Percentiles rank a stretch among this genome's conserved stretches.
Conservation (phyloP, 2,888 invertebrate genomes). For the Melieria omissa region DNA sequence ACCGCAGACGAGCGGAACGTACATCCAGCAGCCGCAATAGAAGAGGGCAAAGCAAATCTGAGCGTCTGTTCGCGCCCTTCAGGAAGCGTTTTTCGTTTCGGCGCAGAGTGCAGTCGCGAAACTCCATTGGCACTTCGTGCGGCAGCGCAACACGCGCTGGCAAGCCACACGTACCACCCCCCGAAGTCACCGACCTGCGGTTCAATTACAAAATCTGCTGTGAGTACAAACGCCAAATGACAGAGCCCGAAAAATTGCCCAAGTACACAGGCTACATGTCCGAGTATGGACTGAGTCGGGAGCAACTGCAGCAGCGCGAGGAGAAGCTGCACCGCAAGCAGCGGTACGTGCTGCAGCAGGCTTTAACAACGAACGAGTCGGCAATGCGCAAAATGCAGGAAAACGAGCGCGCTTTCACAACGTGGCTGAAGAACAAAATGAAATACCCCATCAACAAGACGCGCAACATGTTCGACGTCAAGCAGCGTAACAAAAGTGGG, state of each 20-base stretch:
- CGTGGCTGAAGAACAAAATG: conserved; percentile 69
- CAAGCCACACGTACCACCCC: conserved; percentile 42
- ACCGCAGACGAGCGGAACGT: conserved; percentile 21
- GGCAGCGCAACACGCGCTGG: background rate
- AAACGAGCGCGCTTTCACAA: conserved; percentile 70
- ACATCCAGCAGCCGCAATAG: conserved; percentile 7
- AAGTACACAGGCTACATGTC: conserved; percentile 69
- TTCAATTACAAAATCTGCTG: conserved; percentile 65
- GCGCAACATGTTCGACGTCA: conserved; percentile 65
- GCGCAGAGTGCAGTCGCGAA: conserved; percentile 45
- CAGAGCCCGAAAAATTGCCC: conserved; percentile 65
- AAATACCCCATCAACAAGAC: conserved; percentile 65
- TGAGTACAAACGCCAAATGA: conserved; percentile 62
- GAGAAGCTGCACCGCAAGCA: conserved; percentile 61
- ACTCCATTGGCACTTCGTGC: conserved; percentile 37
- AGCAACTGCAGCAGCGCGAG: conserved; percentile 67
- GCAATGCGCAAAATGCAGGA: conserved; percentile 67
- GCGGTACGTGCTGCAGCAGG: conserved; percentile 54
- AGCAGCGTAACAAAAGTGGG: conserved; percentile 38
- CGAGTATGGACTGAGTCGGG: conserved; percentile 69
- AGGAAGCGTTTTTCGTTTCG: conserved; percentile 58
- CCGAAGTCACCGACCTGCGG: conserved; percentile 54
- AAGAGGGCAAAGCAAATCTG: conserved; percentile 24
- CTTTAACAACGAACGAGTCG: conserved; percentile 64
- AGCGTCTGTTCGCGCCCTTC: conserved; percentile 45